Conservation (phyloP, 2,888 invertebrate species). For the Alviniconcha strummeri region DNA sequence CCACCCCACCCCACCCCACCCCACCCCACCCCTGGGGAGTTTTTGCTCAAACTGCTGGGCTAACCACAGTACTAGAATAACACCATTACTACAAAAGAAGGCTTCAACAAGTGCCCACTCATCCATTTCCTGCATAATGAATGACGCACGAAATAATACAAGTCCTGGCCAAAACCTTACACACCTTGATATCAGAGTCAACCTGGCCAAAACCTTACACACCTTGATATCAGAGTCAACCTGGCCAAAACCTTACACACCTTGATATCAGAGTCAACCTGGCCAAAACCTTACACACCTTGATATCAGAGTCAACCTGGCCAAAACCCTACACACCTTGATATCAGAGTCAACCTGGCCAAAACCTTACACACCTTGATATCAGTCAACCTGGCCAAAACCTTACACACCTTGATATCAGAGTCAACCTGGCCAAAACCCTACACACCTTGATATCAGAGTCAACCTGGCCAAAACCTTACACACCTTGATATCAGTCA, state of each 20-base stretch:
- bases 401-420: constrained; percentile 45
- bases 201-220: constrained; percentile 74
- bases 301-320: constrained; percentile 74
- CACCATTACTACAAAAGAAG: no score
- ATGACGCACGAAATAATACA: no score
- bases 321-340: constrained; percentile 46
- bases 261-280: constrained; percentile 73
- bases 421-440: constrained; percentile 76
- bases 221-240: constrained; percentile 73
- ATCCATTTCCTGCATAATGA: no score
- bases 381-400: constrained; percentile 76
- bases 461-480: constrained; percentile 75
- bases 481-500: constrained; percentile 57
- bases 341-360: constrained; percentile 74
- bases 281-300: constrained; percentile 47
- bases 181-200: constrained; percentile 57
- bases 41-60: no score
- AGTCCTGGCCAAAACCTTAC: neutral
- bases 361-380: constrained; percentile 45
- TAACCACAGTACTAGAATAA: no score
- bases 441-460: constrained; percentile 46
- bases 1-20: no score
- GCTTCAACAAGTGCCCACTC: no score
- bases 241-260: constrained; percentile 41
- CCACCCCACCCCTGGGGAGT: no score